phyloP scores from a whole-genome alignment of 2,888 invertebrate genomes.

The Ennomos erosarius region DNA sequence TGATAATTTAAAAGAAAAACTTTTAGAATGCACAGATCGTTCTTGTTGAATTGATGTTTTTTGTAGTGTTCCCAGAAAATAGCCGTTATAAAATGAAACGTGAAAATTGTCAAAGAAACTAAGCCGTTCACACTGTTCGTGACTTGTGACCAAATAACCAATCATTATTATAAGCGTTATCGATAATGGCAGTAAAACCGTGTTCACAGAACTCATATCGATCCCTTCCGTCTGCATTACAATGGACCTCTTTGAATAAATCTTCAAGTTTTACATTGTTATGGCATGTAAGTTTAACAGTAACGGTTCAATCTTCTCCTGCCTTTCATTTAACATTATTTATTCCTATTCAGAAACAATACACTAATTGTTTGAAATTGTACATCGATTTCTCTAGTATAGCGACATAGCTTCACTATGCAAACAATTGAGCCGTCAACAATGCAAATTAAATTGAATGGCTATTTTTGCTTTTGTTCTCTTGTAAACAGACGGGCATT shows the following conservation, averaged over 20 bases:
- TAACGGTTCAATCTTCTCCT: constrained; percentile 7
- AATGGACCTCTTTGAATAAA: constrained; percentile 23
- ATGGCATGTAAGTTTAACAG: constrained; percentile 14
- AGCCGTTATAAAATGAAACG: not conserved
- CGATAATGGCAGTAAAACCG: constrained; percentile 20
- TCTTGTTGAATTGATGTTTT: not conserved
- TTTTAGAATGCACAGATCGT: no score
- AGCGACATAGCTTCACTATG: constrained; percentile 21
- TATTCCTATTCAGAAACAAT: constrained; percentile 34
- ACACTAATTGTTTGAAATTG: constrained; percentile 34
- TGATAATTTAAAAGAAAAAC: no score
- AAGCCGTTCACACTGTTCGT: constrained; percentile 7
- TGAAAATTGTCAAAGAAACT: constrained; percentile 1
- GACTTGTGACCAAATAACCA: constrained; percentile 21
- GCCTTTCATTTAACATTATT: constrained; percentile 13
- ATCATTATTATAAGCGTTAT: constrained; percentile 15
- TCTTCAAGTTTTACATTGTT: constrained; percentile 16
- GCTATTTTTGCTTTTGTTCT: constrained; percentile 44
- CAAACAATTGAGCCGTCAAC: constrained; percentile 36
- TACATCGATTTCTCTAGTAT: constrained; percentile 33
- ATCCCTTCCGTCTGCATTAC: constrained; percentile 23
- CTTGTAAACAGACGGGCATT: constrained; percentile 37
- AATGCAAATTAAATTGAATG: constrained; percentile 42
- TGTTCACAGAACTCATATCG: constrained; percentile 22
- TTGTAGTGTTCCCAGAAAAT: not conserved